Evolutionary conservation across 2,797 vertebrate genomes (phyloP), one percentile per base, ranked within the genome.

Genomic region (Enteromius mattozi): DNA sequence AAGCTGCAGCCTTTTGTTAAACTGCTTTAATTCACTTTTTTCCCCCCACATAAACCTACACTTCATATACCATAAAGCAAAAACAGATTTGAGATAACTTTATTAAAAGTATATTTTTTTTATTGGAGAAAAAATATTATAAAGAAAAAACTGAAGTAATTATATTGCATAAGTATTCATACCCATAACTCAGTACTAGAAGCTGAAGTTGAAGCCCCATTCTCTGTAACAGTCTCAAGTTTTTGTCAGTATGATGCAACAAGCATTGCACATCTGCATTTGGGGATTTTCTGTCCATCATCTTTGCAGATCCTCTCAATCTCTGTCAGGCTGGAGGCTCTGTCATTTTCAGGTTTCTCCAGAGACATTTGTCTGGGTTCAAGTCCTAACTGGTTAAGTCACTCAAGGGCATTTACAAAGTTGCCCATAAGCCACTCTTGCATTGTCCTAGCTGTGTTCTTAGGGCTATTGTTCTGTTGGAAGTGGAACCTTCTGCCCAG

Each of bases 361-460:
- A 27, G n/a, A 59, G 59, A 61, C 2, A 0, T 61, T 27, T 27
- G 24, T 56, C 54, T 56, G 59, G 24, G 59, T 30, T 63, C 54
- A n/a, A n/a, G 54, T 56, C 54, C 0, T 3, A 56, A 21, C 24
- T 30, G 24, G 59, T 27, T 16, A 2, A 27, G 59, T 27, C 56
- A 59, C 56, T 59, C 56, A 59, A 59, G 56, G n/a, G n/a, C 56
- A 61, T 61, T 61, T 61, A 24, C 56, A 61, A 61, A 13, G 56
- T 24, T 24, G 10, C 1, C 4, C 56, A 61, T 59, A 27, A 27
- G 56, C 3, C 59, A 63, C 13, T 14, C 59, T 63, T 27, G 12
- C 24, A 63, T 14, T 63, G 24, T 63, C 3, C 59, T 27, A 27
- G 24, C 13, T 27, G 5, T 63, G 59, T 63, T 24, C 10, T 2